Evolutionary conservation across 2,888 invertebrate species (phyloP), one percentile per base, ranked within the genome.

Genomic region (Iphiclides podalirius): DNA sequence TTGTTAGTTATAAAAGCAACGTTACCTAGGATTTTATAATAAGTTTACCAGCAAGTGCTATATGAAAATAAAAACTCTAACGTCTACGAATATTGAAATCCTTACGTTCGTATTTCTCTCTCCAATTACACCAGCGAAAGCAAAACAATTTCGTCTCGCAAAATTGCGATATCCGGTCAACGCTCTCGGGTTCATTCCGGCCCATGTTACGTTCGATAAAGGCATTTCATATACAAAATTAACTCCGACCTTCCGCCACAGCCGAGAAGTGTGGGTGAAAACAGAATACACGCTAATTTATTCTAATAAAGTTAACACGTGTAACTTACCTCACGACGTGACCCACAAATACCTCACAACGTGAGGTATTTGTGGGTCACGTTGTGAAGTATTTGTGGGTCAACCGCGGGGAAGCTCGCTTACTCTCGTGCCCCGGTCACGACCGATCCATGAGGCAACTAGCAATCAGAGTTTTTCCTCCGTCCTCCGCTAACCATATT

Each of bases 171-270:
- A 70, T 58, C 56, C 64, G 79, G 78, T 73, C 76, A 67, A 65
- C 67, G 77, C 70, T 66, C 79, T 65, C 72, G 59, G 45, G 51
- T 41, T 42, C 35, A 53, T 47, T 45, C 31, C 52, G 58, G n/a
- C 59, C 58, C 61, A 59, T 61, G 57, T 63, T 61, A 62, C 61
- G 63, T 65, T 69, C 63, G 64, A 67, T 64, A 67, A 67, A 66
- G 57, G 59, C 59, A 64, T 68, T 72, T 74, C 69, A 38, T 66
- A 63, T 59, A 64, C 71, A 58, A 63, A 77, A 78, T 76, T 75
- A 76, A 71, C 65, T 31, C 11, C 57, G 70, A 65, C 78, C 74
- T 75, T 75, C 70, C 63, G 20, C 13, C 55, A 54, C 62, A 43
- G 47, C 42, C 43, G 60, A 57, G 60, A 58, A 57, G 67, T 63